phyloP scores from a whole-genome alignment of 2,113 vertebrate genomes.

The Carollia perspicillata region DNA sequence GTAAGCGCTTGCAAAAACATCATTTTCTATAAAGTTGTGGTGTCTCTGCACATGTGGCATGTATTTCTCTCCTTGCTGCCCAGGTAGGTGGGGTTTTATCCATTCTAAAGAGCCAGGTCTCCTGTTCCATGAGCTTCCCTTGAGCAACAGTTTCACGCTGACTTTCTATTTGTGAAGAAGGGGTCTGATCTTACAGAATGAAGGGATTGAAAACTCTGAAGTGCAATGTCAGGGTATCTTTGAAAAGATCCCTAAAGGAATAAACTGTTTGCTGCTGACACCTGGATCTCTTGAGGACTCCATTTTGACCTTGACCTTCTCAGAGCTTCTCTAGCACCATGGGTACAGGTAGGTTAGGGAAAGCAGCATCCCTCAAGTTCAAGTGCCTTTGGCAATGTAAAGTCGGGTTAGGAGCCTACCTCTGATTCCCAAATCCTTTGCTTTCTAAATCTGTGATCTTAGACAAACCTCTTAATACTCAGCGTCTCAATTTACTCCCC shows the following conservation, averaged over 20 bases:
- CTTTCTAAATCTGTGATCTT: background rate
- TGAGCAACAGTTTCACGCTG: background rate
- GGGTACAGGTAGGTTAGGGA: background rate
- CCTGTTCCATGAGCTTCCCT: background rate
- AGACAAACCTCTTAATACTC: background rate
- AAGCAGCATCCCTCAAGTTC: fast-evolving
- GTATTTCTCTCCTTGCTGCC: background rate
- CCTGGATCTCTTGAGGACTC: background rate
- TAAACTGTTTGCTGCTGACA: background rate
- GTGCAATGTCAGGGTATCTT: background rate
- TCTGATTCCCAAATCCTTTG: too few species aligned
- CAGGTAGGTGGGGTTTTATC: background rate
- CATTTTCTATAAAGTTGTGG: background rate
- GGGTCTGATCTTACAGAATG: background rate
- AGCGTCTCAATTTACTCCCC: background rate
- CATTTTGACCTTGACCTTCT: background rate
- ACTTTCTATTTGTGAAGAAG: background rate
- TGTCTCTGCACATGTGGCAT: fast-evolving
- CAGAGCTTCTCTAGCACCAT: too few species aligned
- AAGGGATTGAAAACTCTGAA: background rate
- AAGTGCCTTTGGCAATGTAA: background rate
- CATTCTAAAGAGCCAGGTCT: background rate
- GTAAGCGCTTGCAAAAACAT: background rate
- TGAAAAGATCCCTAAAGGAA: background rate
- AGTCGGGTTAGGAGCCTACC: background rate